These are phyloP conservation scores for Phalacrocorax carbo DNA, from an alignment of 2,113 vertebrate genomes.

Conservation along the genomic window DNA sequence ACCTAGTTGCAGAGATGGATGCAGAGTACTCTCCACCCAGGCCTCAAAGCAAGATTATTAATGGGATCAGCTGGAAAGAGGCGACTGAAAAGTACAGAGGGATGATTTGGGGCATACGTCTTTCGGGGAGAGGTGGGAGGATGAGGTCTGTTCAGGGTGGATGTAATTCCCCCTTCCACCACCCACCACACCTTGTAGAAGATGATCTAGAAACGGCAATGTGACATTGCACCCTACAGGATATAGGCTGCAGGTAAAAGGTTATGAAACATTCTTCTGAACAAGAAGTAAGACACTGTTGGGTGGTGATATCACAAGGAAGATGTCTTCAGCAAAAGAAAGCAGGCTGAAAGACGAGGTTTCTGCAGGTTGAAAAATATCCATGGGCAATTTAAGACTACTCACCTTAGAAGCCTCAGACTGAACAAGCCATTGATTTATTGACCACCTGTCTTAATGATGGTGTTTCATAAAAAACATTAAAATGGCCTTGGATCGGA, in stretches of 20 bases:
- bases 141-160: rapidly evolving
- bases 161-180: neutral
- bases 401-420: neutral
- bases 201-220: rapidly evolving
- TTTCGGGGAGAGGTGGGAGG: neutral
- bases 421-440: neutral
- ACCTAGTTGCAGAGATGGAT: neutral
- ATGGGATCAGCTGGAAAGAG: neutral
- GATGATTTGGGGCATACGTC: neutral
- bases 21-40: neutral
- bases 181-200: rapidly evolving
- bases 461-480: neutral
- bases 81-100: neutral
- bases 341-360: neutral
- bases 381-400: neutral
- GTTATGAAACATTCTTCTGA: neutral
- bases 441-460: neutral
- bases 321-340: neutral
- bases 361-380: constrained; percentile 7
- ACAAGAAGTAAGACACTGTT: neutral
- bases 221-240: neutral
- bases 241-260: neutral
- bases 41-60: neutral
- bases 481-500: neutral
- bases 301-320: neutral